phyloP scores from a whole-genome alignment of 2,888 invertebrate genomes.

The Autographa gamma region DNA sequence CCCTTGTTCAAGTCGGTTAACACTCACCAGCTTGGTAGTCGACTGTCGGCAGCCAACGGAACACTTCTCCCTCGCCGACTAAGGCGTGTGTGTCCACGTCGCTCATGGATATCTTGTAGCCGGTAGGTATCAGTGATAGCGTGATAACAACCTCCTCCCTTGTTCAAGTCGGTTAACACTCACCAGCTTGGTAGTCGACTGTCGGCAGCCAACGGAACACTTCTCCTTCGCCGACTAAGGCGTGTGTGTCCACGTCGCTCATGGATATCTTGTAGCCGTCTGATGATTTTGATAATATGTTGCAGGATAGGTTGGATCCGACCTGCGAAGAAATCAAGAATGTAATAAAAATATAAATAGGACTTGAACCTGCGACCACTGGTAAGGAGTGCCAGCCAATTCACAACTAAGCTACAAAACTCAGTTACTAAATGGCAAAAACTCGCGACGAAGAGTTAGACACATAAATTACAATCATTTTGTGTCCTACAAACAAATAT shows the following conservation, averaged over 20 bases:
- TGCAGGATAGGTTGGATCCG: constrained; percentile 66
- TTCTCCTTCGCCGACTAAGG: constrained; percentile 61
- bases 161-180: neutral
- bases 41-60: constrained; percentile 74
- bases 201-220: constrained; percentile 73
- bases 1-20: neutral
- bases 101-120: constrained; percentile 61
- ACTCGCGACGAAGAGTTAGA: too few relatives aligned
- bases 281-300: constrained; percentile 57
- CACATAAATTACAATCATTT: too few relatives aligned
- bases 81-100: constrained; percentile 53
- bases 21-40: constrained; percentile 57
- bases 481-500: too few relatives aligned
- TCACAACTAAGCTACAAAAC: too few relatives aligned
- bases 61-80: constrained; percentile 65
- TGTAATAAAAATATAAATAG: too few relatives aligned
- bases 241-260: constrained; percentile 54
- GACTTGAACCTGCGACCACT: too few relatives aligned
- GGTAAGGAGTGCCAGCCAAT: too few relatives aligned
- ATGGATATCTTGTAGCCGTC: constrained; percentile 63
- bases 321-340: constrained; percentile 60
- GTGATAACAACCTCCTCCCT: neutral
- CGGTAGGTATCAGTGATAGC: too few relatives aligned
- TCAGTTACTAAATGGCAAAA: too few relatives aligned
- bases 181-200: constrained; percentile 62